phyloP scores from a whole-genome alignment of 2,888 invertebrate genomes.

The Craniophora ligustri region DNA sequence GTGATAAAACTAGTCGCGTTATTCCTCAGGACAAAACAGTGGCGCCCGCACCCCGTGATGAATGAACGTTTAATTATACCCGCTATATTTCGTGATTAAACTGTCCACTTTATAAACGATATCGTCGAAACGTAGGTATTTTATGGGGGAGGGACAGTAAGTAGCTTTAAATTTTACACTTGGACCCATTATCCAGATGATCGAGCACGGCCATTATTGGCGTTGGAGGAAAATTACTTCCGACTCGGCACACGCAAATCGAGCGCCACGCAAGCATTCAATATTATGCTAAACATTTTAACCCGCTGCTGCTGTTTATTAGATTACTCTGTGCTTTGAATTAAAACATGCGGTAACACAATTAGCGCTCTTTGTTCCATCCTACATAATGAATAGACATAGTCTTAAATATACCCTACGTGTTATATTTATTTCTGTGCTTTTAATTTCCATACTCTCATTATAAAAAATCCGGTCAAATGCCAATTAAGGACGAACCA shows the following conservation, averaged over 20 bases:
- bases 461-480: too few species aligned
- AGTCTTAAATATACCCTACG: constrained; percentile 1
- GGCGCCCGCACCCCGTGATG: constrained; percentile 29
- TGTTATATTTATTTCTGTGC: not conserved
- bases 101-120: constrained; percentile 47
- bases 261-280: constrained; percentile 55
- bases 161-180: constrained; percentile 68
- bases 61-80: constrained; percentile 48
- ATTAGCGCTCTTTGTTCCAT: constrained; percentile 3
- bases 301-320: not conserved
- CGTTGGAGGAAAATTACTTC: constrained; percentile 73
- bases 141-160: constrained; percentile 41
- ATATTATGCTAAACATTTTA: constrained; percentile 33
- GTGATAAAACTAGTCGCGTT: constrained; percentile 28
- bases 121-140: constrained; percentile 49
- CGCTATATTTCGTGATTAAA: constrained; percentile 49
- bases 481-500: too few species aligned
- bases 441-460: too few species aligned
- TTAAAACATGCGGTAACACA: constrained; percentile 18
- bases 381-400: constrained; percentile 1
- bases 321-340: constrained; percentile 4
- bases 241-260: constrained; percentile 71
- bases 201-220: constrained; percentile 66
- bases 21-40: constrained; percentile 24
- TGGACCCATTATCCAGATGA: constrained; percentile 63